A percentile compares a stretch with the other conserved stretches of the same genome.
Evolutionary conservation across 2,888 invertebrate species (phyloP).

Genomic region (Bimastos eiseni): DNA sequence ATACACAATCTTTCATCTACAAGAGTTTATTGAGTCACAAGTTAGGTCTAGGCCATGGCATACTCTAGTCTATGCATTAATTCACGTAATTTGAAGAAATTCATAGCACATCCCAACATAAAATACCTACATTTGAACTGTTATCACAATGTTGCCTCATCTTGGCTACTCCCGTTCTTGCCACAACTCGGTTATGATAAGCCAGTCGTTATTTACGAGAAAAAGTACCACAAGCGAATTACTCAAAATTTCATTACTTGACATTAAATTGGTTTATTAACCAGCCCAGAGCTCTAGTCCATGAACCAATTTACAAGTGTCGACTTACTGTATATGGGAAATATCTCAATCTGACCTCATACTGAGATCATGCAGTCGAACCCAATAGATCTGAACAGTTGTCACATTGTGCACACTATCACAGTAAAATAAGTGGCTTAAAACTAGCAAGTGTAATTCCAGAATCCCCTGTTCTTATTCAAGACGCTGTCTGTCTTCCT

Average conservation of each 20-base stretch:
- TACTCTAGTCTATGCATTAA: not conserved
- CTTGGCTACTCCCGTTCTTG: no score
- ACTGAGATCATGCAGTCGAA: not conserved
- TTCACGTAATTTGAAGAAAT: not conserved
- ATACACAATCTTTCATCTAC: not conserved
- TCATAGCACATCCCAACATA: not conserved
- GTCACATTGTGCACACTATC: not conserved
- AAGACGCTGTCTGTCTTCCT: not conserved
- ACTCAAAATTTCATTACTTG: not conserved
- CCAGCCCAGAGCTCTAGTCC: not conserved
- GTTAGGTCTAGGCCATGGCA: not conserved
- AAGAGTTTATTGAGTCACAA: not conserved
- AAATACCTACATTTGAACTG: not conserved
- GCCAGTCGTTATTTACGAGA: not conserved
- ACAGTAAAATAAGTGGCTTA: not conserved
- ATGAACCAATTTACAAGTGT: not conserved
- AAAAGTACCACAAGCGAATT: not conserved
- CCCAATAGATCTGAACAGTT: not conserved
- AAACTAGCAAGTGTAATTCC: not conserved
- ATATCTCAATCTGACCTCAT: not conserved
- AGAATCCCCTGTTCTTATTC: not conserved
- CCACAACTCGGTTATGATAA: not conserved
- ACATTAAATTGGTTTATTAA: not conserved
- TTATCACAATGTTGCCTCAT: not conserved
- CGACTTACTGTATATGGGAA: not conserved